Base-by-base conservation (phyloP, 2,113 vertebrate species). In the Zosterops lateralis region DNA sequence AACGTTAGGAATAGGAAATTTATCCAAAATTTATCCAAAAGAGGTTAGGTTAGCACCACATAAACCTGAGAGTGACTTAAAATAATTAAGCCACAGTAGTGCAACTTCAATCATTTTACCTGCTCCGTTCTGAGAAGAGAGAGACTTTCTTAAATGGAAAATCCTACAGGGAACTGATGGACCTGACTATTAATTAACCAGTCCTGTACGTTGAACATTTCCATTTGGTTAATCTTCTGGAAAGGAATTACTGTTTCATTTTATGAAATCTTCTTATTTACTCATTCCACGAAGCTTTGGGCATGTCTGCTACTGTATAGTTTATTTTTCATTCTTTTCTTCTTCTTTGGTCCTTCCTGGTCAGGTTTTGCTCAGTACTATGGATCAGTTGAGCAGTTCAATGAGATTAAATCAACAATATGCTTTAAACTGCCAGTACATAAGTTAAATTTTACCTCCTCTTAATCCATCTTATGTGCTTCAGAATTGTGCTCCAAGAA, bases 201-300 rank as follows among this genome's bases (percentile, higher is more conserved):
- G 89, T 74, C 50, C 82, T 53, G 75, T 80, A 81, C 42, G 85
- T 32, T 90, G 64, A 92, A 88, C 70, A 74, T 91, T 96, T 90
- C 95, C 90, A 95, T 91, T 85, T 95, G 95, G 82, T 95, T 95
- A 91, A 92, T 81, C 93, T 95, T 91, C 93, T 95, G 92, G 94
- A 96, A 96, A 95, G 89, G 87, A 94, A 96, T 96, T 95, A 95
- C 79, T 91, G 36, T 32, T 96, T 85, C 79, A 60, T 86, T 91
- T 80, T 65, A 90, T 24, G 48, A 95, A 93, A 93, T 86, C 75
- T 85, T 90, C 86, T 85, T 80, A 78, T 85, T 82, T 93, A 51
- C 87, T 83, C 84, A 74, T 67, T 94, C 93, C 94, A 67, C 1
- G 48, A 74, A 94, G 93, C 77, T 83, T 91, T 95, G 82, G 29